phyloP scores from a whole-genome alignment of 1,140 invertebrate species.

The Choristoneura fumiferana region DNA sequence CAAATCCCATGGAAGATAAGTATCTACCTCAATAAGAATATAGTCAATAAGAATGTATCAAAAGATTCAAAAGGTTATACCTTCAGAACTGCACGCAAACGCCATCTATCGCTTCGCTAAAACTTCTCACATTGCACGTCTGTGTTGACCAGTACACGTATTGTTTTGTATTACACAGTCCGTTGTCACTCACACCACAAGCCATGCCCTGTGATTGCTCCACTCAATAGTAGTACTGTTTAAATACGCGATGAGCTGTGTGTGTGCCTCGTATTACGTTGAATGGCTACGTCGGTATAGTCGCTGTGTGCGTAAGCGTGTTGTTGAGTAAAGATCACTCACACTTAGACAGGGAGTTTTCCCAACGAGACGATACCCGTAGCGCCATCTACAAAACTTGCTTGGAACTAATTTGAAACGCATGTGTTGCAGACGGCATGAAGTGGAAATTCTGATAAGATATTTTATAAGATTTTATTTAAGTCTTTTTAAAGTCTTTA shows the following conservation, averaged over 20 bases:
- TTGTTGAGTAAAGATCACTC: conserved; percentile 9
- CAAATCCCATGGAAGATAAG: too few relatives aligned
- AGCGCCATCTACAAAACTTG: conserved; percentile 59
- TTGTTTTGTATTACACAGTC: not conserved
- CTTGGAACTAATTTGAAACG: conserved; percentile 35
- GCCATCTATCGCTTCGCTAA: conserved; percentile 30
- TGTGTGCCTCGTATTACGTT: not conserved
- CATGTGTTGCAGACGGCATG: conserved; percentile 32
- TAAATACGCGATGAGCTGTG: not conserved
- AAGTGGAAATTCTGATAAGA: conserved; percentile 28
- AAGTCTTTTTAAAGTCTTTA: too few relatives aligned
- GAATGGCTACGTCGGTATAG: conserved; percentile 1
- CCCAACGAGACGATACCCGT: conserved; percentile 35
- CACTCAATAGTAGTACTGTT: not conserved
- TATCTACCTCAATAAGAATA: too few relatives aligned
- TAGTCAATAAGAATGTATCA: too few relatives aligned
- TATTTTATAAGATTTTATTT: not conserved
- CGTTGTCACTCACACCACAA: conserved; percentile 22
- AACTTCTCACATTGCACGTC: conserved; percentile 21
- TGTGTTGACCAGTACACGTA: conserved; percentile 18
- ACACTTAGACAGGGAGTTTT: conserved; percentile 15
- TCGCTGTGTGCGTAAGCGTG: not conserved
- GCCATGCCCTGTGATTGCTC: not conserved
- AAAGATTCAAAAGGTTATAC: too few relatives aligned
- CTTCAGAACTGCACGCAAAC: not conserved